phyloP scores from a whole-genome alignment of 2,888 invertebrate species.

The Melanostoma mellinum region DNA sequence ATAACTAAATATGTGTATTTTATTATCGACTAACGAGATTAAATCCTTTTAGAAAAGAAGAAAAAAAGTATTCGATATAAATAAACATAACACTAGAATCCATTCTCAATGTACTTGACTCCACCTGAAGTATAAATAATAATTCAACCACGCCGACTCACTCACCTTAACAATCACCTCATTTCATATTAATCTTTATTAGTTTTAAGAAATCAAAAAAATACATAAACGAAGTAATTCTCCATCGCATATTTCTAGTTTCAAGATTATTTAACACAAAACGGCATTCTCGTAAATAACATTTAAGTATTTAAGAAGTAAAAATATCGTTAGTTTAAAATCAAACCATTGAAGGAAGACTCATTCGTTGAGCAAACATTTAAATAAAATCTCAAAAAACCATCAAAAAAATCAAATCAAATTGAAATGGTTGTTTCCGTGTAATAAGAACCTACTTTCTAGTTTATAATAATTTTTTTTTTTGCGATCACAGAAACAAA shows the following conservation, averaged over 20 bases:
- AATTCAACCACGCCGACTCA: slow-evolving; percentile 23
- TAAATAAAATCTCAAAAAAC: slow-evolving; percentile 24
- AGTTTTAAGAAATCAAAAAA: background rate
- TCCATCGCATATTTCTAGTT: background rate
- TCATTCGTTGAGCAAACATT: slow-evolving; percentile 35
- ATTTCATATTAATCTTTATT: slow-evolving; percentile 15
- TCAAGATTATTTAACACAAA: slow-evolving; percentile 13
- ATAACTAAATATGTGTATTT: slow-evolving; percentile 20
- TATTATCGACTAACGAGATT: slow-evolving; percentile 17
- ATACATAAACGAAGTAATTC: background rate
- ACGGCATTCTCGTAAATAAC: slow-evolving; percentile 22
- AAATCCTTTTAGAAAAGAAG: slow-evolving; percentile 2
- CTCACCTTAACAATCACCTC: slow-evolving; percentile 51
- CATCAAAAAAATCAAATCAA: slow-evolving; percentile 39
- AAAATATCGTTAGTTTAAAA: slow-evolving; percentile 32
- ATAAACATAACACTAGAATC: slow-evolving; percentile 21
- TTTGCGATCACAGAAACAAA: slow-evolving; percentile 3
- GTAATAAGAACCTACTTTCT: slow-evolving; percentile 3
- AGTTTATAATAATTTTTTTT: slow-evolving; percentile 26
- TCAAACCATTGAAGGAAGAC: slow-evolving; percentile 5
- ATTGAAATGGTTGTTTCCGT: slow-evolving; percentile 63
- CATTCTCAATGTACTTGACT: slow-evolving; percentile 47
- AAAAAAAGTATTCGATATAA: slow-evolving; percentile 27
- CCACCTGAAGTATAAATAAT: slow-evolving; percentile 43
- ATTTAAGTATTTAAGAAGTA: slow-evolving; percentile 45